Conservation (phyloP, 2,113 vertebrate genomes). For the Strix aluco region DNA sequence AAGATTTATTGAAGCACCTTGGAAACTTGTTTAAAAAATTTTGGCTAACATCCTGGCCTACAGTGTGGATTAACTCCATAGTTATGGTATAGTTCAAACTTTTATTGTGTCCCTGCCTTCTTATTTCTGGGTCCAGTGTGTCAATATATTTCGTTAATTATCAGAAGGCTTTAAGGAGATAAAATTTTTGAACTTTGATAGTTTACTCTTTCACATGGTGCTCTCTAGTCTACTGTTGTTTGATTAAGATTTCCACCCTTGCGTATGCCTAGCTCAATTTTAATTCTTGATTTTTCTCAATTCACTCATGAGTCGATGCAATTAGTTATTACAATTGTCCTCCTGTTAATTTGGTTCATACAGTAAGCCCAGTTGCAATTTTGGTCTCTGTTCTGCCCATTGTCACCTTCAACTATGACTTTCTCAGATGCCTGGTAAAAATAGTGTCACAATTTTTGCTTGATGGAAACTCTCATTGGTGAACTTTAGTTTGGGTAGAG, state of each 20-base stretch:
- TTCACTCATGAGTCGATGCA: rapidly evolving
- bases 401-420: not conserved
- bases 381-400: not conserved
- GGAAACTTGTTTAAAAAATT: not conserved
- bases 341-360: not conserved
- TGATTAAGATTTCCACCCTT: not conserved
- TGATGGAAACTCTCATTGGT: not conserved
- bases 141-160: not conserved
- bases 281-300: not conserved
- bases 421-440: not conserved
- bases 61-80: not conserved
- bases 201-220: rapidly evolving
- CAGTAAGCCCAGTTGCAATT: rapidly evolving
- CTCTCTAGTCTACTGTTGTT: not conserved
- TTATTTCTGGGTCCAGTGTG: not conserved
- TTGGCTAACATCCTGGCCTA: not conserved
- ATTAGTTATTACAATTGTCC: not conserved
- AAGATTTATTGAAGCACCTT: not conserved
- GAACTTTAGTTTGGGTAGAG: not conserved
- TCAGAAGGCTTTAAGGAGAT: not conserved
- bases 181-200: not conserved
- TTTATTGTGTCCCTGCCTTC: not conserved
- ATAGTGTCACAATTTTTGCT: not conserved
- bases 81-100: not conserved
- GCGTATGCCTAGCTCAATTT: not conserved